A percentile compares a stretch with the other conserved stretches of the same genome.
phyloP scores from a whole-genome alignment of 2,888 invertebrate genomes.

The Melanostoma mellinum region DNA sequence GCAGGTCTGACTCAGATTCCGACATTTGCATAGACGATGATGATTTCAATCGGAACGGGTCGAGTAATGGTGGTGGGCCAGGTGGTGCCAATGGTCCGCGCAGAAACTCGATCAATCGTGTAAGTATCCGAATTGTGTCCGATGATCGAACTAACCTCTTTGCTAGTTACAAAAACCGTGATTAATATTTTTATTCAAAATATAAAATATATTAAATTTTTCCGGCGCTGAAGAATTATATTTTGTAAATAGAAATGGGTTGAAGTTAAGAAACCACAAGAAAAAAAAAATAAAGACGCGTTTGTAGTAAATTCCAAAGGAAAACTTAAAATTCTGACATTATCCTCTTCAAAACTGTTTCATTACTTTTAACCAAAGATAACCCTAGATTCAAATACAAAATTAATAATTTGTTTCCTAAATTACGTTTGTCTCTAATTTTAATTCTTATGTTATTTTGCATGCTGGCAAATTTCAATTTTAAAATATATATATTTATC shows the following conservation, averaged over 20 bases:
- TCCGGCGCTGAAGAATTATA: conserved; percentile 26
- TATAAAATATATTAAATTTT: conserved; percentile 22
- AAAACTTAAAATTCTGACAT: conserved; percentile 38
- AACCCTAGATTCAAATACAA: conserved; percentile 36
- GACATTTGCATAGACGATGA: conserved; percentile 93
- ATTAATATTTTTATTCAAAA: conserved; percentile 75
- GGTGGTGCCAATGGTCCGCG: conserved; percentile 77
- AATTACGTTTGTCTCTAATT: conserved; percentile 58
- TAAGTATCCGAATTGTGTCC: conserved; percentile 82
- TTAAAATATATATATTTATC: conserved; percentile 34
- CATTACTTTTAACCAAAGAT: conserved; percentile 15
- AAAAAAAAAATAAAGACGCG: conserved; percentile 44
- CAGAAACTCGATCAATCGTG: conserved; percentile 82
- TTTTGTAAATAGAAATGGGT: conserved; percentile 33
- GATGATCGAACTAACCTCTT: conserved; percentile 81
- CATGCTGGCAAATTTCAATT: conserved; percentile 75
- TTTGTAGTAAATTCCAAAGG: conserved; percentile 47
- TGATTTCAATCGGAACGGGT: conserved; percentile 81
- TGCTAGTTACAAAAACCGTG: conserved; percentile 82
- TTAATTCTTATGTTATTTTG: conserved; percentile 74
- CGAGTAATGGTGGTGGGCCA: conserved; percentile 75
- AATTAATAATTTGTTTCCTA: conserved; percentile 65
- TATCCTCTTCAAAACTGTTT: conserved; percentile 50
- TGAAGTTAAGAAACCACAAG: conserved; percentile 22
- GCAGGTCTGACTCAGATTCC: conserved; percentile 93